Evolutionary conservation across 1,140 invertebrate genomes (phyloP).

Genomic region (Drosophila pallidifrons): DNA sequence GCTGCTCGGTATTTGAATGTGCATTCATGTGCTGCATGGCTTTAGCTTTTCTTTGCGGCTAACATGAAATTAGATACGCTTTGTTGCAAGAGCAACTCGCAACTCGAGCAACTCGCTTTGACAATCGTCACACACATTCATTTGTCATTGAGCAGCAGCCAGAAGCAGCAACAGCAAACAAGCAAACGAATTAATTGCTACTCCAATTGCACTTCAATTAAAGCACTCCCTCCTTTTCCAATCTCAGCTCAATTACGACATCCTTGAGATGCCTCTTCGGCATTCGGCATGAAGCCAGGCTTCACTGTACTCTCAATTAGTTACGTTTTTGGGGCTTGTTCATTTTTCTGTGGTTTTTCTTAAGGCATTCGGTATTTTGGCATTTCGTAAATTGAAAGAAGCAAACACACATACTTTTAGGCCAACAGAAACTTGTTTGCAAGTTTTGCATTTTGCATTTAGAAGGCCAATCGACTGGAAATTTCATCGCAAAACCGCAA

Average conservation of each 20-base stretch:
- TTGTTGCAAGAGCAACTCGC: no score
- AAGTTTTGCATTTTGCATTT: neutral
- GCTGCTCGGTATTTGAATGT: neutral
- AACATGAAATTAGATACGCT: slow-evolving; percentile 24
- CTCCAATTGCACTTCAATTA: slow-evolving; percentile 29
- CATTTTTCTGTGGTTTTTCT: slow-evolving; percentile 25
- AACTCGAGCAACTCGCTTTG: slow-evolving; percentile 26
- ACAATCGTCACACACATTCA: slow-evolving; percentile 11
- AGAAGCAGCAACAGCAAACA: no score
- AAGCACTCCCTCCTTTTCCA: neutral
- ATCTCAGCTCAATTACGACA: neutral
- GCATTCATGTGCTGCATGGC: neutral
- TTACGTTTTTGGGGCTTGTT: slow-evolving; percentile 17
- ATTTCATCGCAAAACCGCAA: slow-evolving; percentile 36
- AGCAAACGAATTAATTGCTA: slow-evolving; percentile 27
- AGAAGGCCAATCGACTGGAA: slow-evolving; percentile 25
- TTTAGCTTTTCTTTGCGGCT: slow-evolving; percentile 8
- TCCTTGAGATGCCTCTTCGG: neutral
- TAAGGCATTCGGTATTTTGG: neutral
- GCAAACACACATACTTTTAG: neutral
- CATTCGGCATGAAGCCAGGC: neutral
- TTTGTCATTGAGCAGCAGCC: no score
- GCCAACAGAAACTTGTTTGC: neutral
- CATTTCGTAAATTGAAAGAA: neutral
- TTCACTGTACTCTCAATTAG: slow-evolving; percentile 28